Evolutionary conservation across 2,888 invertebrate genomes (phyloP).

Genomic region (Drosophila percnosoma): DNA sequence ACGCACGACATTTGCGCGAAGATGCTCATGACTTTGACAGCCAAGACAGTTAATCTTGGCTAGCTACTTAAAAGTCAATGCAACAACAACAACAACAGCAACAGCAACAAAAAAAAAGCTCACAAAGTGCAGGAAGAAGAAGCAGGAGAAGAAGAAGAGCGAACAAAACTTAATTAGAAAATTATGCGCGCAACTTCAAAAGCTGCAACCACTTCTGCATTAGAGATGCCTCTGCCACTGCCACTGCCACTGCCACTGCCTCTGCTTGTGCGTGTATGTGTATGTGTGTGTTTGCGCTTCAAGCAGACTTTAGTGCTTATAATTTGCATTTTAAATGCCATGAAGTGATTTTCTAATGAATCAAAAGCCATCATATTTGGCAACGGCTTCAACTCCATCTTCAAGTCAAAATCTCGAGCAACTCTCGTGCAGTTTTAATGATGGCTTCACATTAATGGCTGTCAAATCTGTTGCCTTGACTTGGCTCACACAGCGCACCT

Average conservation of each 20-base stretch:
- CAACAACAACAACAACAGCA: constrained; percentile 57
- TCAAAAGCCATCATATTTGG: constrained; percentile 73
- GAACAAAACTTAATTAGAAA: constrained; percentile 75
- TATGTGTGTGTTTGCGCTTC: constrained; percentile 13
- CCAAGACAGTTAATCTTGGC: constrained; percentile 71
- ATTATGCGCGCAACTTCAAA: constrained; percentile 64
- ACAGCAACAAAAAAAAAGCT: not conserved
- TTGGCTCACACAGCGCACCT: constrained; percentile 40
- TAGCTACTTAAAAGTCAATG: constrained; percentile 78
- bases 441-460: constrained; percentile 71
- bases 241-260: not conserved
- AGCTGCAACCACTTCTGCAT: constrained; percentile 46
- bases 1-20: constrained; percentile 47
- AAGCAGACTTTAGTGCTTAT: constrained; percentile 50
- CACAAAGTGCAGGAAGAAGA: constrained; percentile 10
- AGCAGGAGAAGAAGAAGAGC: constrained; percentile 26
- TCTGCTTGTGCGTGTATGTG: constrained; percentile 1
- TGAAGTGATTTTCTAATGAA: constrained; percentile 79
- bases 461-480: constrained; percentile 67
- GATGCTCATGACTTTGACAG: constrained; percentile 60
- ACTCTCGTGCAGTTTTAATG: constrained; percentile 73
- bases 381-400: constrained; percentile 26
- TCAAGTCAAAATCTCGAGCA: constrained; percentile 31
- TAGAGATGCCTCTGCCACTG: constrained; percentile 34
- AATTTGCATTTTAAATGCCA: constrained; percentile 77